Evolutionary conservation across 1,140 invertebrate genomes (phyloP), one percentile per base, ranked within the genome.

Genomic region (Zophobas atratus): DNA sequence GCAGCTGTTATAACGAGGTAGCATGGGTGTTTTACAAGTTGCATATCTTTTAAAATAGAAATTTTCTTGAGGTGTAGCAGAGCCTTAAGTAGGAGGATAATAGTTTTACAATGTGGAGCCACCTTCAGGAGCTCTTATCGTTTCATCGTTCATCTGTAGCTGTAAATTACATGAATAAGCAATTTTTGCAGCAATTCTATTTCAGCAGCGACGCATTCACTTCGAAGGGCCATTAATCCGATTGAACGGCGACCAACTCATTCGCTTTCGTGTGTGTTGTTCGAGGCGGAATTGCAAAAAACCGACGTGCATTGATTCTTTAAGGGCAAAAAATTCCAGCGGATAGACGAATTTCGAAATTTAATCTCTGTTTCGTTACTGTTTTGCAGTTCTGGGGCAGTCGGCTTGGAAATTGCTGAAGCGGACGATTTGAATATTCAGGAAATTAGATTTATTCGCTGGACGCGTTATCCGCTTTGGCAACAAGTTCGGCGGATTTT

Each of bases 121-220:
- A 20, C 20, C 20, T 20, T 20, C 20, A 20, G 20, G 20, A 20
- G 20, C 20, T 20, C 20, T 20, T 20, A 51, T 8, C 43, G n/a
- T 20, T 57, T 57, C 55, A 57, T 34, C 32, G 55, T 57, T 51
- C 49, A 20, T 51, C 3, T 51, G 49, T 20, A n/a, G n/a, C 39
- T 33, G 60, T 33, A 67, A 67, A 67, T 67, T 67, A 67, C 60
- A 67, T 67, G 60, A 67, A 67, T 67, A 67, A 67, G 60, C 60
- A 43, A 67, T 67, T 63, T 43, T 43, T 38, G 39, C 43, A 32
- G 60, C 60, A 67, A 43, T 67, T 67, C 39, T 67, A 67, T 67
- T 67, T 67, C 35, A 6, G 60, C 36, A 39, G 34, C 38, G 56
- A 6, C 56, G 36, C 60, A 67, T 43, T 43, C 39, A 33, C 39